Percentiles rank a stretch among this genome's conserved stretches.
Conservation (phyloP, 2,888 invertebrate species). For the Sphaeridia pumilis region DNA sequence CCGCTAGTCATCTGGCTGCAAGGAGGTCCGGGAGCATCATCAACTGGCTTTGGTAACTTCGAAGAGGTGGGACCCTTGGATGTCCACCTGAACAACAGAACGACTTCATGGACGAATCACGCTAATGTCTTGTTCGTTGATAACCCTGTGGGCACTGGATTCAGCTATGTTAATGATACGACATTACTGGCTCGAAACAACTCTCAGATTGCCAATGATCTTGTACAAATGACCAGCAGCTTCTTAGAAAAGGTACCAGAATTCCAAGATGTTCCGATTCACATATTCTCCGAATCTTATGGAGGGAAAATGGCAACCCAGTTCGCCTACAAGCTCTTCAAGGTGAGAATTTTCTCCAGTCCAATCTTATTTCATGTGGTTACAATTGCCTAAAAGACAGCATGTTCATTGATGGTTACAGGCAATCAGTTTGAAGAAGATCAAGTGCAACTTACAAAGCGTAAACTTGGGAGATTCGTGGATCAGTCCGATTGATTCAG, state of each 20-base stretch:
- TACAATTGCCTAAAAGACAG: background rate
- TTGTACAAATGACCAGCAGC: slow-evolving; percentile 56
- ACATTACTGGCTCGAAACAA: slow-evolving; percentile 48
- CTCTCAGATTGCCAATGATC: slow-evolving; percentile 58
- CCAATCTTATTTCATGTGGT: background rate
- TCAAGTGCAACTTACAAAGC: slow-evolving; percentile 60
- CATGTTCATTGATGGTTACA: slow-evolving; percentile 37
- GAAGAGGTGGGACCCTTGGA: slow-evolving; percentile 67
- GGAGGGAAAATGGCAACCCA: slow-evolving; percentile 88
- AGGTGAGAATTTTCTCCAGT: too few relatives aligned
- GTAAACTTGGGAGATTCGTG: slow-evolving; percentile 78
- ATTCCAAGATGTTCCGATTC: slow-evolving; percentile 61
- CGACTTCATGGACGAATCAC: slow-evolving; percentile 58
- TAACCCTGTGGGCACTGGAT: slow-evolving; percentile 81
- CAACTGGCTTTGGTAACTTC: slow-evolving; percentile 77
- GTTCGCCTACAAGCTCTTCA: slow-evolving; percentile 50
- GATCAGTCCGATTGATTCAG: slow-evolving; percentile 77
- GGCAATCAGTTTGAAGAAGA: slow-evolving; percentile 52
- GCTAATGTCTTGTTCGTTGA: slow-evolving; percentile 57
- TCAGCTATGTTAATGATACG: slow-evolving; percentile 58
- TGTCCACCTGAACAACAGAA: slow-evolving; percentile 52
- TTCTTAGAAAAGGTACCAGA: slow-evolving; percentile 57
- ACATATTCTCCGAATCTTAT: slow-evolving; percentile 81
- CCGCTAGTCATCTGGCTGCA: slow-evolving; percentile 80
- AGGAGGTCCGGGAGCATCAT: slow-evolving; percentile 74